These are phyloP conservation scores for Trichacis sp. DNA, from an alignment of 2,888 invertebrate species.

Conservation along the genomic window DNA sequence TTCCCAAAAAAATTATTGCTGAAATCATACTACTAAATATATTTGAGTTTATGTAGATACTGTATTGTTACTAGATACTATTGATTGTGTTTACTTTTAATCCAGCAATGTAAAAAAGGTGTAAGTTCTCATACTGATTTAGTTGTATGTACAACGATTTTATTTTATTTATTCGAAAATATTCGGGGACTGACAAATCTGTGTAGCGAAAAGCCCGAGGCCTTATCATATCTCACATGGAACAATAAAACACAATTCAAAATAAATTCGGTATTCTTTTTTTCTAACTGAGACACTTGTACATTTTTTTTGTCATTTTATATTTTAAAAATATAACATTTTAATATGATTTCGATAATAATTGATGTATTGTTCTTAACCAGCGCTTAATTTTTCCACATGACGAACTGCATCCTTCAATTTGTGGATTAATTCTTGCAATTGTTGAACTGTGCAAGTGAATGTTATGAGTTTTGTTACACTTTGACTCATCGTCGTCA, in stretches of 20 bases:
- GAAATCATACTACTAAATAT: too few relatives aligned
- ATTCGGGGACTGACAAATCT: constrained; percentile 53
- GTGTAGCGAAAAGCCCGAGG: constrained; percentile 63
- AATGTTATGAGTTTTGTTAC: constrained; percentile 71
- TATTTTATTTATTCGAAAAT: constrained; percentile 41
- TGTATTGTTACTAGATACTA: background rate
- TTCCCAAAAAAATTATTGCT: background rate
- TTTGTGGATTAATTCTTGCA: constrained; percentile 78
- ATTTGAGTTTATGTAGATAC: constrained; percentile 7
- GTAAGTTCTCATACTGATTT: too few relatives aligned
- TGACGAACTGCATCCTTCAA: constrained; percentile 76
- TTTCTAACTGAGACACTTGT: too few relatives aligned
- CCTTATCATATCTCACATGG: constrained; percentile 59
- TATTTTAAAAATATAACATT: too few relatives aligned
- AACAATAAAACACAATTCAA: constrained; percentile 50
- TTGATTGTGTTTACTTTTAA: background rate
- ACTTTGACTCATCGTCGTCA: constrained; percentile 53
- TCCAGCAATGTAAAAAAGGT: background rate
- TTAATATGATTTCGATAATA: too few relatives aligned
- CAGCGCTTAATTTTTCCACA: constrained; percentile 71
- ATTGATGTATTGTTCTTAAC: too few relatives aligned
- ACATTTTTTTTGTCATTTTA: too few relatives aligned
- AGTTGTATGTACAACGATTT: background rate
- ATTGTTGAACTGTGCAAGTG: constrained; percentile 74
- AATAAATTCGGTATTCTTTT: constrained; percentile 33